Conservation (phyloP, 2,797 vertebrate species). For the Salarias fasciatus region DNA sequence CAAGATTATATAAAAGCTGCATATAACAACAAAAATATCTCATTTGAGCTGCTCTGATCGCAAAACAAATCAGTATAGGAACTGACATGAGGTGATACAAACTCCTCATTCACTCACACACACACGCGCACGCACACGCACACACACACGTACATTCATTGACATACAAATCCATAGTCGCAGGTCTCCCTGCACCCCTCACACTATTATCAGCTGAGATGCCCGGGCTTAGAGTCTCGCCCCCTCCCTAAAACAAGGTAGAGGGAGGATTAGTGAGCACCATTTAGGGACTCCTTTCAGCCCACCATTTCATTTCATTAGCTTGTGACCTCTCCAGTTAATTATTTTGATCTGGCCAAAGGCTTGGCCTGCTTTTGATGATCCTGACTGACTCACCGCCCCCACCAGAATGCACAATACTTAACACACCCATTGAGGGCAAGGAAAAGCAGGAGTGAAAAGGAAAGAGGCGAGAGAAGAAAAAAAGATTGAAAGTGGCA, state of each 20-base stretch:
- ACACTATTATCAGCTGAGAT: constrained; percentile 70
- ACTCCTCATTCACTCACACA: neutral
- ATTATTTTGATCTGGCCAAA: constrained; percentile 89
- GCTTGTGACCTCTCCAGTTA: constrained; percentile 87
- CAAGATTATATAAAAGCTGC: too few relatives aligned
- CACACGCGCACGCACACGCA: constrained; percentile 7
- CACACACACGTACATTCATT: constrained; percentile 16
- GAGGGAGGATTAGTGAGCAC: constrained; percentile 83
- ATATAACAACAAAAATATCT: too few relatives aligned
- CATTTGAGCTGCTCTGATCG: too few relatives aligned
- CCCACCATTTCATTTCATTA: constrained; percentile 84
- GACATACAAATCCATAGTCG: constrained; percentile 45
- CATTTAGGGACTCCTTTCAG: constrained; percentile 80
- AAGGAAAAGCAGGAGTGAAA: constrained; percentile 73
- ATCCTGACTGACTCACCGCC: constrained; percentile 80
- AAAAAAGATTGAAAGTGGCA: constrained; percentile 79
- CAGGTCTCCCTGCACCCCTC: constrained; percentile 49
- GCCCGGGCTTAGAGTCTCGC: constrained; percentile 58
- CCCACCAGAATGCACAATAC: constrained; percentile 81
- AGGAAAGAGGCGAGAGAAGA: constrained; percentile 68
- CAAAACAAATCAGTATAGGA: too few relatives aligned
- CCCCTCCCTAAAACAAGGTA: constrained; percentile 81
- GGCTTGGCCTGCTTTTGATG: constrained; percentile 83
- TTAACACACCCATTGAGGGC: constrained; percentile 82
- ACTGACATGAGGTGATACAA: too few relatives aligned